Base-by-base conservation (phyloP, 2,888 invertebrate species). In the Oligia strigilis region DNA sequence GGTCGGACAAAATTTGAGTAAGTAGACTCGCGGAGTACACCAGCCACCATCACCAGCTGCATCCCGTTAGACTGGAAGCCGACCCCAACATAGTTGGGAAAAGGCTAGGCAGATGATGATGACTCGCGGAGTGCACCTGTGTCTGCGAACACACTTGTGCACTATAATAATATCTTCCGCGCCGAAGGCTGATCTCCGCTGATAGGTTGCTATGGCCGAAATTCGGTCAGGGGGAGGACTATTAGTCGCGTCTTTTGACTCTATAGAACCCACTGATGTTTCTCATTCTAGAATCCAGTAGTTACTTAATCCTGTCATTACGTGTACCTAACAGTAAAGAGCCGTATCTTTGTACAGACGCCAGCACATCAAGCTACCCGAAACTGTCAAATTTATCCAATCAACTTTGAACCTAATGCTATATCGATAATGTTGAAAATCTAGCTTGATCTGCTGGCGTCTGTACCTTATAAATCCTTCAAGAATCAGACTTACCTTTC, bases 401-500 rank as follows among this genome's bases (percentile, higher is more conserved):
- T 29, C 29, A 29, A 29, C 29, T 29, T 29, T 29, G 29, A 29
- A 29, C 29, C 29, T 29, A 29, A 29, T 29, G 1, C 29, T 29
- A 29, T 29, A 29, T 29, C 29, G 29, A 29, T 29, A 29, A 29
- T 1, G 29, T 29, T 29, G 29, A 29, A 29, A 29, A 29, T 29
- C 29, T 29, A 29, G 29, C 29, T 29, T 29, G 29, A 29, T 29
- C 1, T 29, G 29, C 1, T 29, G 29, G 29, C 1, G 29, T 29
- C 29, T 29, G 29, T 75, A 40, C 66, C 40, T 64, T 58, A 66
- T 70, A 77, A 87, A 76, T 70, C 60, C 14, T 60, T 55, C 0
- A 75, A 66, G 62, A 76, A 78, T 69, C n/a, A 72, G 67, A 80
- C 88, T 88, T 80, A 89, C 90, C 84, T 78, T 70, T 17, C 2